Evolutionary conservation across 2,113 vertebrate species (phyloP).

Genomic region (Bagarius yarrelli): DNA sequence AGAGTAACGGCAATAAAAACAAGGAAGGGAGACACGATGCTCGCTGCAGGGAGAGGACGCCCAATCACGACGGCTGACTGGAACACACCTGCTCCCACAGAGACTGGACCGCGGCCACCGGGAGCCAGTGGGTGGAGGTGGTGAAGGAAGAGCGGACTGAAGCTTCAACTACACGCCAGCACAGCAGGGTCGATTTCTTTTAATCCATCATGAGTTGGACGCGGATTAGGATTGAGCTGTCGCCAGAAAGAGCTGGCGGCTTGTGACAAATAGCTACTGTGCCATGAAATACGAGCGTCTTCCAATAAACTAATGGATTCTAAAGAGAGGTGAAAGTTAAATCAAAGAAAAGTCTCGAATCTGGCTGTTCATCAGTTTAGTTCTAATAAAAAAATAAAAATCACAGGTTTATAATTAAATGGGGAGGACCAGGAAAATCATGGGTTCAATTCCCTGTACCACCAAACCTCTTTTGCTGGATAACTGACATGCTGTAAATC

Average conservation of each 20-base stretch:
- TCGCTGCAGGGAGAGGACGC: conserved; percentile 18
- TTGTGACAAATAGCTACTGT: neutral
- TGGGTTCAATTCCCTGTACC: too few species aligned
- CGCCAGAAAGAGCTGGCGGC: neutral
- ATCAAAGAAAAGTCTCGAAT: neutral
- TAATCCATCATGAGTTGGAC: neutral
- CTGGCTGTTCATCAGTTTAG: neutral
- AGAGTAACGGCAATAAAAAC: neutral
- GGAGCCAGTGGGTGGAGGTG: conserved; percentile 46
- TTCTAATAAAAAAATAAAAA: too few species aligned
- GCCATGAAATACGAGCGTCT: neutral
- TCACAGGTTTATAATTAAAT: too few species aligned
- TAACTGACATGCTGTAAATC: too few species aligned
- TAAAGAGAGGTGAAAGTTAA: neutral
- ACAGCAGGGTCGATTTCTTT: neutral
- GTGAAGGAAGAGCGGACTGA: neutral
- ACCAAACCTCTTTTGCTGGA: too few species aligned
- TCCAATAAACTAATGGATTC: neutral
- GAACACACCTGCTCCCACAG: conserved; percentile 39
- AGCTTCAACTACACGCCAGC: conserved; percentile 1
- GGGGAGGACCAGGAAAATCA: too few species aligned
- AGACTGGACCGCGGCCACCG: conserved; percentile 44
- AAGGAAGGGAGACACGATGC: conserved; percentile 4
- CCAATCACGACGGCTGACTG: conserved; percentile 45
- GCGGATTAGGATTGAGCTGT: too few species aligned